A percentile compares a stretch with the other conserved stretches of the same genome.
phyloP scores from a whole-genome alignment of 2,113 vertebrate species.

The Gopherus flavomarginatus region DNA sequence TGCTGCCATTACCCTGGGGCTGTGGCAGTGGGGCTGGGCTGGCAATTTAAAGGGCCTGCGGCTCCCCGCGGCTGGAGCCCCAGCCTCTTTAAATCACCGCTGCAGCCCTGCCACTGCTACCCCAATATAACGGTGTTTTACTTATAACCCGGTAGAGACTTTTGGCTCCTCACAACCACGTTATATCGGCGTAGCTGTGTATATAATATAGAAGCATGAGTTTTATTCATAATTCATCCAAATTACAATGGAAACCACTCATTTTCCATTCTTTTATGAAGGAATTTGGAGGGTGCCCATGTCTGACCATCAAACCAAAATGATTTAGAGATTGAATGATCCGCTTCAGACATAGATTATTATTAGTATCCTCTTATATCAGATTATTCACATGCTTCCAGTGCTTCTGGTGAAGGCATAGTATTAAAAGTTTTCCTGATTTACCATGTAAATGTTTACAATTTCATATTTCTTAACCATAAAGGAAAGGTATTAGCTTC shows the following conservation, averaged over 20 bases:
- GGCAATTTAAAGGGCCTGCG: no score
- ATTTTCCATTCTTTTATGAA: background rate
- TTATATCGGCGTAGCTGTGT: no score
- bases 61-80: no score
- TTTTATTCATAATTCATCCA: background rate
- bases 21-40: no score
- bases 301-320: background rate
- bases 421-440: background rate
- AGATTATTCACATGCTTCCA: background rate
- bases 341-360: background rate
- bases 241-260: background rate
- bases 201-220: background rate
- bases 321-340: background rate
- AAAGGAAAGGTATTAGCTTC: background rate
- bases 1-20: no score
- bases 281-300: background rate
- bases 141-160: no score
- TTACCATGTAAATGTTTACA: background rate
- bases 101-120: no score
- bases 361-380: background rate
- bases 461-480: background rate
- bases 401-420: background rate
- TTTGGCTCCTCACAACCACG: no score
- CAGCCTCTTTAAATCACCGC: no score
- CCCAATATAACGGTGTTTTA: no score